Base-by-base conservation (phyloP, 2,797 vertebrate species). In the Chloroceryle inda region DNA sequence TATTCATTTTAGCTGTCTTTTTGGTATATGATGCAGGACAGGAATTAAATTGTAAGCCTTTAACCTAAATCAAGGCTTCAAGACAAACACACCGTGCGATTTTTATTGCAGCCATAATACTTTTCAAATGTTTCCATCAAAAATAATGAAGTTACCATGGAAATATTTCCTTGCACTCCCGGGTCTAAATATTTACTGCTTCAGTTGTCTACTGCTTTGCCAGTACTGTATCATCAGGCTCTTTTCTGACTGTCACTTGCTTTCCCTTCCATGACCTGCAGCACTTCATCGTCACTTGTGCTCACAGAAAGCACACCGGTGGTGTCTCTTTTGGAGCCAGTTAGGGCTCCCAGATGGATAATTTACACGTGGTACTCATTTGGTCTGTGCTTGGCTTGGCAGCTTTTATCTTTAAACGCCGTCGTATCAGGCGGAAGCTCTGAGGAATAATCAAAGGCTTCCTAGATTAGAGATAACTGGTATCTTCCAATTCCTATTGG, bases 371-470 rank as follows among this genome's bases (percentile, higher is more conserved):
- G 1, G 80, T 92, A 50, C 42, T 84, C 47, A 62, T 80, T 85
- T 85, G 14, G 67, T 82, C 53, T 80, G 3, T 37, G 44, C 45
- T 80, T 78, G 84, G 66, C 55, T 35, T 68, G 58, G 40, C n/a
- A 89, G 55, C 17, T 85, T 89, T 81, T 84, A n/a, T 53, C 63
- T 79, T 86, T 81, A 88, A 84, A 86, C 29, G 29, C 18, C 38
- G 3, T 53, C 86, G 3, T 40, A 40, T 62, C 73, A 81, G 78
- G 13, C n/a, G 53, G 64, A 89, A 88, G 10, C 18, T 75, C 22
- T 37, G 38, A 75, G 1, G 6, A 92, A 72, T 66, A 92, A 83
- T 75, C 75, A 85, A 89, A 81, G 31, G 16, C 58, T 88, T 85
- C 88, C 55, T 81, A 27, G 35, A 38, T 58, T 68, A 74, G 24